These are phyloP conservation scores for Xiphias gladius DNA, from an alignment of 2,113 vertebrate species.

Conservation along the genomic window DNA sequence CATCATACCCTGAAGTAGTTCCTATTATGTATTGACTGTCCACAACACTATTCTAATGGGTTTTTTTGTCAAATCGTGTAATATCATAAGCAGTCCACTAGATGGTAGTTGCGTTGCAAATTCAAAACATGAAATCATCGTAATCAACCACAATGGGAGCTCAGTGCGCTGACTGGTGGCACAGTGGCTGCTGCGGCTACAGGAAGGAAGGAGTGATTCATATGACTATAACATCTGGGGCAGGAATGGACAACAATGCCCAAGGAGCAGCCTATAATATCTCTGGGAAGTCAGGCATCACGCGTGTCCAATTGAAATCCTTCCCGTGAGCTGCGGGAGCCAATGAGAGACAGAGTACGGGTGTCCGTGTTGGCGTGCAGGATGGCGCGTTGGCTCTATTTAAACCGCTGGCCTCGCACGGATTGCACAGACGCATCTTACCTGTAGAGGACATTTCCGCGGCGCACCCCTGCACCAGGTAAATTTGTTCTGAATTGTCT, in stretches of 20 bases:
- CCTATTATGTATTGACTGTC: not conserved
- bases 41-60: not conserved
- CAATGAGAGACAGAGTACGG: slow-evolving; percentile 64
- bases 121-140: not conserved
- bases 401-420: slow-evolving; percentile 67
- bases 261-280: not conserved
- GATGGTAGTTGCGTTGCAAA: slow-evolving; percentile 39
- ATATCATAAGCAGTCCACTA: slow-evolving; percentile 33
- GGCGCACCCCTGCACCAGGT: slow-evolving; percentile 62
- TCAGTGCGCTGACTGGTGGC: not conserved
- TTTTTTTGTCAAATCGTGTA: not conserved
- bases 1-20: not conserved
- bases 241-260: not conserved
- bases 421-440: slow-evolving; percentile 53
- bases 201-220: not conserved
- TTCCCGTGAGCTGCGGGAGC: slow-evolving; percentile 34
- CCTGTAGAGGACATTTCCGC: slow-evolving; percentile 41
- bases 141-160: not conserved
- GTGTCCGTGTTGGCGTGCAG: slow-evolving; percentile 46
- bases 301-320: slow-evolving; percentile 58
- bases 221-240: not conserved
- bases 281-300: not conserved
- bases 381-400: slow-evolving; percentile 79
- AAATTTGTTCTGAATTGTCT: slow-evolving; percentile 11
- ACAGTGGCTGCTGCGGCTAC: not conserved